These are phyloP conservation scores for Brachyrhaphis roseni DNA, from an alignment of 2,797 vertebrate genomes.

Conservation along the genomic window DNA sequence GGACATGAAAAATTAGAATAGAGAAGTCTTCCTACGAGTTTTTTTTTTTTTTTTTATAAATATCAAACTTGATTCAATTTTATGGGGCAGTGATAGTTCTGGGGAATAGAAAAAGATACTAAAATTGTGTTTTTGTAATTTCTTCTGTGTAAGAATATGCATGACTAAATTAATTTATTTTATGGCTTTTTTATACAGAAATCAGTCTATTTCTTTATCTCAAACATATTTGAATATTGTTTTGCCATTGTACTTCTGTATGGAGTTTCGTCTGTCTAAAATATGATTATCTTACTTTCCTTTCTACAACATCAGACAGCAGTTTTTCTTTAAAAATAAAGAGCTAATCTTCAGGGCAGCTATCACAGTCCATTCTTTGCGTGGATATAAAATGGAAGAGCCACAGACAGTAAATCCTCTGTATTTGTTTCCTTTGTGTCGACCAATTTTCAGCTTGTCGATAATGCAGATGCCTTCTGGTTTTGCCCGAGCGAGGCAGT, in stretches of 20 bases:
- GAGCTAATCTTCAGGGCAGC: conserved; percentile 7
- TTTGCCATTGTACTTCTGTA: neutral
- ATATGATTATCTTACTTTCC: conserved; percentile 10
- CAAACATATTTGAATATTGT: neutral
- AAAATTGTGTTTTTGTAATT: neutral
- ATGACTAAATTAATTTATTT: neutral
- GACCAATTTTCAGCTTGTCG: conserved; percentile 38
- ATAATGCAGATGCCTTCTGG: conserved; percentile 55
- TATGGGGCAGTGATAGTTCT: neutral
- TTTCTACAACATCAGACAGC: conserved; percentile 2
- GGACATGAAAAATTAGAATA: neutral
- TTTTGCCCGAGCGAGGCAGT: conserved; percentile 16
- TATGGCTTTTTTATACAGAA: neutral
- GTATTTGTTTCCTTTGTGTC: conserved; percentile 34
- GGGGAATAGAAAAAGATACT: neutral
- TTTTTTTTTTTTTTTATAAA: neutral
- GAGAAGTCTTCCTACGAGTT: too few relatives aligned
- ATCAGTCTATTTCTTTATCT: neutral
- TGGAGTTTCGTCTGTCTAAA: neutral
- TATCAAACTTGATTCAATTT: neutral
- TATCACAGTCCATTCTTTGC: conserved; percentile 12
- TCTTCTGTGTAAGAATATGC: neutral
- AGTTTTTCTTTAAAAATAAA: conserved; percentile 8
- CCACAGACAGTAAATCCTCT: conserved; percentile 26
- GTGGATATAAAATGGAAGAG: conserved; percentile 21